These are phyloP conservation scores for Pollenia griseotomentosa DNA, from an alignment of 2,888 invertebrate genomes.

Conservation along the genomic window DNA sequence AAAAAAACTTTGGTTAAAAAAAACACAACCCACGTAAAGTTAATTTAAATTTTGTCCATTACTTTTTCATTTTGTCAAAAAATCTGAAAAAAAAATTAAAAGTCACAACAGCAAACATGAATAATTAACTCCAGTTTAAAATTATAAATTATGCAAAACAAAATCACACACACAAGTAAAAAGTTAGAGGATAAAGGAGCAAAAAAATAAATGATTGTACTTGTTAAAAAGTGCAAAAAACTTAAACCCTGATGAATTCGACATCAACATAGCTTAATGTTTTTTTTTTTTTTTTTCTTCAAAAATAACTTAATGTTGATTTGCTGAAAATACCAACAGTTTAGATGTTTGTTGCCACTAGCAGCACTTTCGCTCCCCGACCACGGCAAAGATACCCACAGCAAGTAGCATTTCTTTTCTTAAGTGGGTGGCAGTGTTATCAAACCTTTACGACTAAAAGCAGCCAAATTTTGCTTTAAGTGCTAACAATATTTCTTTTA, in stretches of 20 bases:
- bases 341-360: background rate
- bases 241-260: conserved; percentile 13
- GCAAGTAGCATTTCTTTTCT: conserved; percentile 29
- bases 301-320: too few species aligned
- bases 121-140: conserved; percentile 58
- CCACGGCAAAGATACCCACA: background rate
- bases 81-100: background rate
- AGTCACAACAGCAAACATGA: conserved; percentile 50
- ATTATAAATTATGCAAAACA: conserved; percentile 42
- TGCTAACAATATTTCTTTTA: too few species aligned
- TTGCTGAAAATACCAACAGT: too few species aligned
- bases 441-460: too few species aligned
- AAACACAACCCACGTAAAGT: too few species aligned
- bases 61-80: conserved; percentile 31
- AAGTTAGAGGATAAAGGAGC: background rate
- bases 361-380: background rate
- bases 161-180: background rate
- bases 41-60: background rate
- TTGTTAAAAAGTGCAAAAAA: background rate
- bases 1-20: too few species aligned
- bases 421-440: conserved; percentile 53
- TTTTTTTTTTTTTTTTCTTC: too few species aligned
- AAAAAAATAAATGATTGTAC: background rate
- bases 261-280: too few species aligned
- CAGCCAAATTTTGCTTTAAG: too few species aligned